A percentile compares a stretch with the other conserved stretches of the same genome.
Conservation (phyloP, 2,113 vertebrate species). For the Syngnathoides biaculeatus region DNA sequence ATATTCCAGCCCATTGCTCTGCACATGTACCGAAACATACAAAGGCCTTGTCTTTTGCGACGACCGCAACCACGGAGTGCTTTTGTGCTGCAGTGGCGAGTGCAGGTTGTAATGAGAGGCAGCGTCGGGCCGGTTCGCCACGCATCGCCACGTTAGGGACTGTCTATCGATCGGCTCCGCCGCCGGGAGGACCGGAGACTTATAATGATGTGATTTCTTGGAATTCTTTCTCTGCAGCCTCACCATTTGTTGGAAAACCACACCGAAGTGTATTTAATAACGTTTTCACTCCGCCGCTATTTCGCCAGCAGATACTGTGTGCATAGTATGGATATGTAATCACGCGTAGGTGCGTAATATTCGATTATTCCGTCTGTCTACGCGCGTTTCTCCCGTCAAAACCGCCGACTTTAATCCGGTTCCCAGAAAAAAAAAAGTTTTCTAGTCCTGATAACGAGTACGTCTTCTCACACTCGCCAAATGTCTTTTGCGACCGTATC, state of each 20-base stretch:
- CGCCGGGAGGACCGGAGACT: constrained; percentile 49
- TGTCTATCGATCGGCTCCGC: constrained; percentile 61
- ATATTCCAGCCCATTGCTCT: no score
- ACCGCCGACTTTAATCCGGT: background rate
- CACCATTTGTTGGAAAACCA: constrained; percentile 3
- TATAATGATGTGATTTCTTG: constrained; percentile 61
- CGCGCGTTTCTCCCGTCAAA: background rate
- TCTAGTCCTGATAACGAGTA: constrained; percentile 18
- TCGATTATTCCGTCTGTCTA: background rate
- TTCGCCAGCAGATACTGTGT: background rate
- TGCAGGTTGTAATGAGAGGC: constrained; percentile 54
- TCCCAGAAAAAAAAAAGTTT: constrained; percentile 1
- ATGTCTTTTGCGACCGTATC: constrained; percentile 53
- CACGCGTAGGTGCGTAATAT: background rate
- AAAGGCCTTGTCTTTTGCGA: background rate
- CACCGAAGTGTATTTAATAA: constrained; percentile 27
- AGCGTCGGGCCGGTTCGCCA: constrained; percentile 40
- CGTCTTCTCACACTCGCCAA: constrained; percentile 42
- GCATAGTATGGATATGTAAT: background rate
- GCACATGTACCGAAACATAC: constrained; percentile 5
- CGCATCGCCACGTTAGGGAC: constrained; percentile 47
- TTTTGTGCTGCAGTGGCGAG: constrained; percentile 32
- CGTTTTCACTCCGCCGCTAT: constrained; percentile 1
- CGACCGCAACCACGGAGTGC: background rate
- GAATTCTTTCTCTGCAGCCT: constrained; percentile 29